Percentiles rank a stretch among this genome's conserved stretches.
Evolutionary conservation across 2,113 vertebrate genomes (phyloP).

Genomic region (Uria aalge): DNA sequence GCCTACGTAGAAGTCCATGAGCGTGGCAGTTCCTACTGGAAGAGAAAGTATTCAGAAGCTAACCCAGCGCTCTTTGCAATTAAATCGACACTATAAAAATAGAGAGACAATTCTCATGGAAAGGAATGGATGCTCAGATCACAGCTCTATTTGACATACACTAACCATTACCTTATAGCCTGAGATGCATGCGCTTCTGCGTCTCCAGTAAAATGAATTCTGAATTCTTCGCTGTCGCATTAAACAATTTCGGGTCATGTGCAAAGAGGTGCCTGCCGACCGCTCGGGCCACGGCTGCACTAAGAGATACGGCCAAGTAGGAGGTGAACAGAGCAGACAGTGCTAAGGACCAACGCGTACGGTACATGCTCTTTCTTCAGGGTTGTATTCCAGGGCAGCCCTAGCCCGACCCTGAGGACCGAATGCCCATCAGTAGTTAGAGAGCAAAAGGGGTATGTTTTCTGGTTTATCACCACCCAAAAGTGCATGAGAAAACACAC

Average conservation of each 20-base stretch:
- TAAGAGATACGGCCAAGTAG: background rate
- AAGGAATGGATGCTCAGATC: background rate
- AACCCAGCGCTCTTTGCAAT: background rate
- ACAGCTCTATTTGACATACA: background rate
- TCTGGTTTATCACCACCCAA: background rate
- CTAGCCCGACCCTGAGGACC: background rate
- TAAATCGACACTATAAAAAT: background rate
- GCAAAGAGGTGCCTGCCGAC: background rate
- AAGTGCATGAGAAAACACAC: background rate
- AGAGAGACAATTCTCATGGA: background rate
- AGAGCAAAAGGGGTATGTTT: background rate
- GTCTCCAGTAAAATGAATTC: background rate
- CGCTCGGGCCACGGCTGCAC: background rate
- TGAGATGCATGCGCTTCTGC: accelerated
- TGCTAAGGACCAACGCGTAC: background rate
- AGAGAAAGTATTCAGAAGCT: background rate
- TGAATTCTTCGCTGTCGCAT: background rate
- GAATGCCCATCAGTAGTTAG: background rate
- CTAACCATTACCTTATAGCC: background rate
- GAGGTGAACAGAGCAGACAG: background rate
- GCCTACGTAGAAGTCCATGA: background rate
- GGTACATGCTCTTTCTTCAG: background rate
- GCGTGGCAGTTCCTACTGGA: background rate
- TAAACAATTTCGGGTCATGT: background rate
- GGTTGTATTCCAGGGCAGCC: background rate